Percentiles rank a stretch among this genome's conserved stretches.
Conservation (phyloP, 2,113 vertebrate genomes). For the Eptesicus fuscus region DNA sequence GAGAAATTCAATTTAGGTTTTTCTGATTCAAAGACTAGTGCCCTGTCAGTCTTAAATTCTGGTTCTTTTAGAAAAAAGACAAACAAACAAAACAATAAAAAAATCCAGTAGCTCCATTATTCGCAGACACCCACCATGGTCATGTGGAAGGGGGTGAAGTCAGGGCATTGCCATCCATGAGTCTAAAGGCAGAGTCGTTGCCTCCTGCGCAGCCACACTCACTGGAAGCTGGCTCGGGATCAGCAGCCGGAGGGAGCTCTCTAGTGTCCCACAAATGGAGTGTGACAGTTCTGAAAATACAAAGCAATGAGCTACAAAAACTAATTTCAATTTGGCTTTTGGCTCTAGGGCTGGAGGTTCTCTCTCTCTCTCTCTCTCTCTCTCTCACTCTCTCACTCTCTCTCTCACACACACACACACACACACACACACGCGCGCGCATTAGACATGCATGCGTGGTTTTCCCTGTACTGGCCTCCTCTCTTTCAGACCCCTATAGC, state of each 20-base stretch:
- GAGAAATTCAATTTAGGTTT: neutral
- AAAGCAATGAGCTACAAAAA: neutral
- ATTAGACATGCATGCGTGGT: rapidly evolving
- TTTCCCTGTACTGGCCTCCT: neutral
- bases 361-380: neutral
- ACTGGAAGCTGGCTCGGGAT: neutral
- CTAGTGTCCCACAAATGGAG: neutral
- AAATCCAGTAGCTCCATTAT: too few species aligned
- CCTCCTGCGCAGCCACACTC: neutral
- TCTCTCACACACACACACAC: rapidly evolving
- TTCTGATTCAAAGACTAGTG: neutral
- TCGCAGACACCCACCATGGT: too few species aligned
- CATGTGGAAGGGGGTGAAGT: neutral
- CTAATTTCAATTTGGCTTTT: neutral
- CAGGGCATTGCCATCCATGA: neutral
- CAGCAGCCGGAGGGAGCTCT: neutral
- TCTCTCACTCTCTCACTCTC: neutral
- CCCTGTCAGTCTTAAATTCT: neutral
- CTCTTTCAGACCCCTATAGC: rapidly evolving
- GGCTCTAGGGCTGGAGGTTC: neutral
- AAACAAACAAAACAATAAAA: too few species aligned
- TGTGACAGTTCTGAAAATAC: slow-evolving; percentile 9
- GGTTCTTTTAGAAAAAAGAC: neutral
- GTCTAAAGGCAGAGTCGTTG: neutral
- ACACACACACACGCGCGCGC: neutral